These are phyloP conservation scores for Megaustenia siamemsis DNA, from an alignment of 2,888 invertebrate species.

Conservation along the genomic window DNA sequence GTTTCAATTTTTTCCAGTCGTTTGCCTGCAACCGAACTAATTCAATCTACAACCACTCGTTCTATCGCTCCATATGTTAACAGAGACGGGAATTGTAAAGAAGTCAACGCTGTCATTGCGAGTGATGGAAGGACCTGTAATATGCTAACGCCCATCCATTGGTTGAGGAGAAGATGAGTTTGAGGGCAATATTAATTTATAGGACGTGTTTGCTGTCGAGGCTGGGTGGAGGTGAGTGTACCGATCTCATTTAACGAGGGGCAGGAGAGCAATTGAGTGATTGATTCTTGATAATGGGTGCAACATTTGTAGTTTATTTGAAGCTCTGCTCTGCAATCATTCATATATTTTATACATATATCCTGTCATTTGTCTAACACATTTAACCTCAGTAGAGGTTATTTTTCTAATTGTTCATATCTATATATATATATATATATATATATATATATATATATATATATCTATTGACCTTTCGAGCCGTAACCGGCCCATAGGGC, in stretches of 20 bases:
- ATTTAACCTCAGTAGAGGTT: no score
- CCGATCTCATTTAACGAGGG: no score
- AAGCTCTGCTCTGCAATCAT: no score
- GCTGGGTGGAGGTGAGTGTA: no score
- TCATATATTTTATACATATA: no score
- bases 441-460: not conserved
- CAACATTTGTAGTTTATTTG: no score
- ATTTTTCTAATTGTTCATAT: no score
- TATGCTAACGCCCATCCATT: not conserved
- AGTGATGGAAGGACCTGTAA: conserved; percentile 17
- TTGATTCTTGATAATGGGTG: no score
- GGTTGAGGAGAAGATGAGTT: not conserved
- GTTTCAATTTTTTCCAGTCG: conserved; percentile 15
- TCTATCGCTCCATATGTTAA: conserved; percentile 22
- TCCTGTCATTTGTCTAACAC: no score
- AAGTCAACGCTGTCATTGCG: conserved; percentile 15
- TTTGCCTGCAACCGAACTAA: conserved; percentile 3
- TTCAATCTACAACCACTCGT: conserved; percentile 10
- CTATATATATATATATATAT: not conserved
- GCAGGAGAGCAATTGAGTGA: no score
- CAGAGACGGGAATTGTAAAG: conserved; percentile 5
- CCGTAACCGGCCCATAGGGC: no score
- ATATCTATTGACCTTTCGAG: no score
- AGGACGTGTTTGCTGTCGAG: not conserved
- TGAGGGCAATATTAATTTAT: conserved; percentile 20